Evolutionary conservation across 1,140 invertebrate species (phyloP).

Genomic region (Orius insidiosus): DNA sequence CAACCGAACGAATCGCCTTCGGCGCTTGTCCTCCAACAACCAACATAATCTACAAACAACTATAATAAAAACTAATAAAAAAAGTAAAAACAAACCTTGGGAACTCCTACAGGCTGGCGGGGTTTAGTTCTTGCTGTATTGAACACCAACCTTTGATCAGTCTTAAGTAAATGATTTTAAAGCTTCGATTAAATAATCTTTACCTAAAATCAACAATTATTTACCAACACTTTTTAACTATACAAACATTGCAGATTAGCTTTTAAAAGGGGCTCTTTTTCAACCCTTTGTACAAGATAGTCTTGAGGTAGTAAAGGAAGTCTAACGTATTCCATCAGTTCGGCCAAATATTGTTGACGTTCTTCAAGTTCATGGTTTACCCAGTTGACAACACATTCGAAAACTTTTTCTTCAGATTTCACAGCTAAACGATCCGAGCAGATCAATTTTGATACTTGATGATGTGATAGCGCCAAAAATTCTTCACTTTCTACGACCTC

Average conservation of each 20-base stretch:
- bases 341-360: slow-evolving; percentile 49
- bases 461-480: slow-evolving; percentile 63
- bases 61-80: not conserved
- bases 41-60: slow-evolving; percentile 43
- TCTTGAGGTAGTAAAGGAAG: slow-evolving; percentile 77
- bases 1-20: slow-evolving; percentile 83
- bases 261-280: slow-evolving; percentile 75
- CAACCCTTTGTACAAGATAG: slow-evolving; percentile 73
- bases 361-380: slow-evolving; percentile 56
- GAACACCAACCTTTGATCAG: slow-evolving; percentile 65
- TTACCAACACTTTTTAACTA: slow-evolving; percentile 1
- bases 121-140: slow-evolving; percentile 69
- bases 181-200: slow-evolving; percentile 91
- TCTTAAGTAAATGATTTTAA: slow-evolving; percentile 76
- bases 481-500: slow-evolving; percentile 90
- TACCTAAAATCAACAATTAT: slow-evolving; percentile 31
- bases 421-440: slow-evolving; percentile 78
- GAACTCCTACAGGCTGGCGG: slow-evolving; percentile 64
- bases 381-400: slow-evolving; percentile 77
- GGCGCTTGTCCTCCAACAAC: slow-evolving; percentile 89
- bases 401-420: slow-evolving; percentile 79
- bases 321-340: slow-evolving; percentile 81
- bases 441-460: slow-evolving; percentile 69
- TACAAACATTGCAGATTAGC: slow-evolving; percentile 55
- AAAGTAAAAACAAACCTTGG: slow-evolving; percentile 41